phyloP scores from a whole-genome alignment of 2,888 invertebrate genomes.

The Tridacna crocea region DNA sequence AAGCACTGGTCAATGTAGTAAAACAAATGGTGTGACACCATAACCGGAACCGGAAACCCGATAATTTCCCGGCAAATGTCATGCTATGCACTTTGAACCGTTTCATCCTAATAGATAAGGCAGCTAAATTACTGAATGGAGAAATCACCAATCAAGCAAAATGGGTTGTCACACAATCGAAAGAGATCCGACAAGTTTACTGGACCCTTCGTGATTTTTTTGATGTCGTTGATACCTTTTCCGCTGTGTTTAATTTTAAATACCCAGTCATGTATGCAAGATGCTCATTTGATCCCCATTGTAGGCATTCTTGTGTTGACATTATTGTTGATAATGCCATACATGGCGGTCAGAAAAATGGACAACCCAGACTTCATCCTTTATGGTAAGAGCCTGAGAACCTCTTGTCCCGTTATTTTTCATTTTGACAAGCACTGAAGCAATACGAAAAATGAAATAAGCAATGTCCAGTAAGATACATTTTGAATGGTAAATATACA shows the following conservation, averaged over 20 bases:
- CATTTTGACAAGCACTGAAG: not conserved
- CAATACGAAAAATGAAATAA: not conserved
- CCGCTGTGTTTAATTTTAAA: constrained; percentile 45
- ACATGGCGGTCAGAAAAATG: constrained; percentile 30
- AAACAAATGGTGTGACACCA: too few relatives aligned
- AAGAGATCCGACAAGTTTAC: not conserved
- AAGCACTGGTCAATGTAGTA: too few relatives aligned
- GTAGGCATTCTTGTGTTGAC: constrained; percentile 42
- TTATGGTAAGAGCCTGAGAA: constrained; percentile 40
- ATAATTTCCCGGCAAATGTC: too few relatives aligned
- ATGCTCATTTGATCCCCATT: constrained; percentile 34
- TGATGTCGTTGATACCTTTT: constrained; percentile 49
- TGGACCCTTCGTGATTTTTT: constrained; percentile 38
- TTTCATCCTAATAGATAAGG: too few relatives aligned
- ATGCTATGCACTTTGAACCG: too few relatives aligned
- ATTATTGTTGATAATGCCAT: constrained; percentile 34
- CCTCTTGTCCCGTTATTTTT: not conserved
- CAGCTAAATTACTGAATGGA: too few relatives aligned
- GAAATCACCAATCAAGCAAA: too few relatives aligned
- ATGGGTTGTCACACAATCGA: too few relatives aligned
- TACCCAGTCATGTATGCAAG: constrained; percentile 54
- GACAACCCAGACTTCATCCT: constrained; percentile 54
- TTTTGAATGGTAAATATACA: too few relatives aligned
- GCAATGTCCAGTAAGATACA: not conserved
- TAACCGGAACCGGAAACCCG: too few relatives aligned